Evolutionary conservation across 2,113 vertebrate genomes (phyloP), one percentile per base, ranked within the genome.

Genomic region (Mus pahari): DNA sequence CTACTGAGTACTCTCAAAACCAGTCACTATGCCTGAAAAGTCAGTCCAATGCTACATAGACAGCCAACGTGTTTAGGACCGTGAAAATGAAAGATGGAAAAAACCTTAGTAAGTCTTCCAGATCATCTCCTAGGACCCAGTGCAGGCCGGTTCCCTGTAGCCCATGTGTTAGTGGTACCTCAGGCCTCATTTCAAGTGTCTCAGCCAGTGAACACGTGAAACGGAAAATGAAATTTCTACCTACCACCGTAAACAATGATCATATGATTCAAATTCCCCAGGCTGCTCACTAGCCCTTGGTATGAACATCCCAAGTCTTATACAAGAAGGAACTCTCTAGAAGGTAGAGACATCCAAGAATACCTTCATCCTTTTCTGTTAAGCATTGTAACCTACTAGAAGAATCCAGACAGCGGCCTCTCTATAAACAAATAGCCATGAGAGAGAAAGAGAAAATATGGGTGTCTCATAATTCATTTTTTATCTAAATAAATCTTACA

Each of bases 31-130:
- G 48, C 89, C 94, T 87, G 45, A 86, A 95, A 68, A 92, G 90
- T 87, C 96, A 95, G 95, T 74, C 92, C 81, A 55, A 60, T 0
- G 0, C 50, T 94, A 91, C 95, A 75, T 58, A 94, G 95, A 73
- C 86, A 97, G 94, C 87, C 78, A 88, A 53, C 75, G 45, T 95
- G 91, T 92, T 95, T 94, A 95, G 87, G 96, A 94, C 79, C 84
- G 70, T 91, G 89, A 84, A 96, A 94, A 96, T 94, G 94, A 97
- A 95, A 97, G 84, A 96, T 94, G 66, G 95, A 94, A 95, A 96
- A 94, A 8, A 79, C 78, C 92, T 94, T 95, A 73, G 81, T 89
- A 96, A 81, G 95, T 89, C 96, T 96, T 96, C 92, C 90, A 91
- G 81, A 90, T 92, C 90, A 93, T 97, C 91, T 94, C 91, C 92